Base-by-base conservation (phyloP, 2,797 vertebrate genomes). In the Sebastes reedi region DNA sequence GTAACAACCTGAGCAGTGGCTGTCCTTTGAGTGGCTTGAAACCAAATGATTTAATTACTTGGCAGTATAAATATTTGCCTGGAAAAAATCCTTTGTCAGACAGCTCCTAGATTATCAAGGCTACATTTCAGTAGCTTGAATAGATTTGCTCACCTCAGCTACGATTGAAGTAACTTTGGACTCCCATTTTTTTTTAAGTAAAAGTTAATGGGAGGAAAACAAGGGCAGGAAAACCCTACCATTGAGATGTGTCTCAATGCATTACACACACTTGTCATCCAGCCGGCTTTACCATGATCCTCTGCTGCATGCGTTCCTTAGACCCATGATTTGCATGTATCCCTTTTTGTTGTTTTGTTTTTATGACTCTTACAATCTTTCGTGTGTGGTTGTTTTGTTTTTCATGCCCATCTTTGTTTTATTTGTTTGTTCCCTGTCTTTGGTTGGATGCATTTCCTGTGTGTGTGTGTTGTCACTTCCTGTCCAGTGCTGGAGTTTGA, bases 401-500 rank as follows among this genome's bases (percentile, higher is more conserved):
- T 97, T 96, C 97, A 98, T 94, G 95, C 94, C 96, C 98, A 99
- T 99, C 95, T 97, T 97, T 94, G 95, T 98, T 97, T 94, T 93
- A 71, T 95, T 95, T 96, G 96, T 95, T 95, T 97, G 96, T 97
- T 97, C 96, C 96, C 96, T 97, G 97, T 97, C 96, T 97, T 98
- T 97, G 97, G 96, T 98, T 98, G 98, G 97, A 98, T 99, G 97
- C 96, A 90, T 83, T 91, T 92, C 93, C 96, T 97, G 96, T 97
- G 96, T 97, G 92, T 97, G 95, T 97, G 88, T 86, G 85, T 88
- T 93, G 92, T 95, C 97, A 98, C 97, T 97, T 96, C 97, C 96
- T 99, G 98, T 98, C 98, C 98, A 99, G 98, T 99, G 97, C 97
- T 99, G 99, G 99, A 99, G 97, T 99, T 99, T 99, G 99, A 99